phyloP scores from a whole-genome alignment of 1,140 invertebrate genomes.

The Centruroides vittatus region DNA sequence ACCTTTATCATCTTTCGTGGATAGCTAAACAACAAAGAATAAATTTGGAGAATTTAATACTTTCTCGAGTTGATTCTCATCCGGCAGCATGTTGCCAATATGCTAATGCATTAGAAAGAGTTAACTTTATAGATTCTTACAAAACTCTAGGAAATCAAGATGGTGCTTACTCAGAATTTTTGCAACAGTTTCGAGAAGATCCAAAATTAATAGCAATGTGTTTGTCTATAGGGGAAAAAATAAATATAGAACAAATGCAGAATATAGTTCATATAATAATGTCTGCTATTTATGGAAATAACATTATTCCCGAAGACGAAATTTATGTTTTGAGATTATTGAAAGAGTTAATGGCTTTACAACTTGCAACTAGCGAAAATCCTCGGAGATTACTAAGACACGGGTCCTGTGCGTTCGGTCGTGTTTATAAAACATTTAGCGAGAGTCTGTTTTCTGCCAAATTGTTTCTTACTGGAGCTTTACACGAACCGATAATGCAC shows the following conservation, averaged over 20 bases:
- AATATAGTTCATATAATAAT: slow-evolving; percentile 53
- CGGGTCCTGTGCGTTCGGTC: slow-evolving; percentile 72
- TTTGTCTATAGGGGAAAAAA: slow-evolving; percentile 58
- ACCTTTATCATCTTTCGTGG: slow-evolving; percentile 67
- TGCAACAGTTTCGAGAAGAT: slow-evolving; percentile 57
- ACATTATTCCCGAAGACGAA: slow-evolving; percentile 65
- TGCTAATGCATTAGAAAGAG: slow-evolving; percentile 58
- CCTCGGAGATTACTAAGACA: slow-evolving; percentile 66
- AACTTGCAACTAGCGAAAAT: slow-evolving; percentile 63
- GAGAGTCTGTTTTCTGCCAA: slow-evolving; percentile 82
- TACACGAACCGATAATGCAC: slow-evolving; percentile 80
- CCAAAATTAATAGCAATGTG: slow-evolving; percentile 65
- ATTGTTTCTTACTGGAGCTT: slow-evolving; percentile 78
- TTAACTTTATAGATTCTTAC: slow-evolving; percentile 74
- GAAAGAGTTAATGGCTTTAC: slow-evolving; percentile 64
- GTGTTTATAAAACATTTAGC: slow-evolving; percentile 75
- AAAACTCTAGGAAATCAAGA: slow-evolving; percentile 70
- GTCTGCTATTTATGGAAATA: slow-evolving; percentile 68
- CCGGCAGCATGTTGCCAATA: slow-evolving; percentile 56
- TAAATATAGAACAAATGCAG: slow-evolving; percentile 41
- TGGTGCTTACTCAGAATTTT: slow-evolving; percentile 59
- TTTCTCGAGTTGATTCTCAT: slow-evolving; percentile 53
- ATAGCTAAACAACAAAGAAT: slow-evolving; percentile 72
- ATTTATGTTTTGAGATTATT: slow-evolving; percentile 58
- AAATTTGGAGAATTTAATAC: slow-evolving; percentile 64